Evolutionary conservation across 2,797 vertebrate species (phyloP).

Genomic region (Lacerta viridis): DNA sequence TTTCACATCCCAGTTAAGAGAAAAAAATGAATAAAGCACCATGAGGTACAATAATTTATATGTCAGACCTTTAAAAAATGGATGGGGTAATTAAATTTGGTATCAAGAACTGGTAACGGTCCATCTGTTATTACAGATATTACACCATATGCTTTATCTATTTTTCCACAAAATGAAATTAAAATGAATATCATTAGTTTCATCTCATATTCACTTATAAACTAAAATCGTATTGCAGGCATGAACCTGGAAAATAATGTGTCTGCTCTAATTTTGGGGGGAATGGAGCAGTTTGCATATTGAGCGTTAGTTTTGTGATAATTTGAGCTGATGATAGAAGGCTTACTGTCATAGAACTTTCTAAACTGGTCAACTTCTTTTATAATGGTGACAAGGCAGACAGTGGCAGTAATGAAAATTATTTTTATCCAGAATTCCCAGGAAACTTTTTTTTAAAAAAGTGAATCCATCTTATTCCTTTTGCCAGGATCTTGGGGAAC

Average conservation of each 20-base stretch:
- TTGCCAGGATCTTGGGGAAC: neutral
- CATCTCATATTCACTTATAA: constrained; percentile 45
- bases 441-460: neutral
- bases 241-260: constrained; percentile 9
- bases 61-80: constrained; percentile 45
- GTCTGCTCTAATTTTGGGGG: constrained; percentile 33
- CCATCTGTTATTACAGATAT: constrained; percentile 52
- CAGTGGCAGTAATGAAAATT: neutral
- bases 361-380: constrained; percentile 13
- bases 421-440: neutral
- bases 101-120: constrained; percentile 47
- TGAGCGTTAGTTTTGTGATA: constrained; percentile 51
- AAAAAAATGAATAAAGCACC: constrained; percentile 25
- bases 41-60: constrained; percentile 42
- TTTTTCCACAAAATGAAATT: constrained; percentile 59
- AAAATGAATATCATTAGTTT: constrained; percentile 54
- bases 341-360: neutral
- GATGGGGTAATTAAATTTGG: constrained; percentile 46
- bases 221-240: constrained; percentile 36
- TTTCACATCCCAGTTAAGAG: constrained; percentile 44
- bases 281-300: neutral
- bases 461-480: neutral
- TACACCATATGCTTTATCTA: constrained; percentile 22
- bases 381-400: neutral
- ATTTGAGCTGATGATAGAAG: constrained; percentile 13